Conservation (phyloP, 2,113 vertebrate species). For the Canis aureus region DNA sequence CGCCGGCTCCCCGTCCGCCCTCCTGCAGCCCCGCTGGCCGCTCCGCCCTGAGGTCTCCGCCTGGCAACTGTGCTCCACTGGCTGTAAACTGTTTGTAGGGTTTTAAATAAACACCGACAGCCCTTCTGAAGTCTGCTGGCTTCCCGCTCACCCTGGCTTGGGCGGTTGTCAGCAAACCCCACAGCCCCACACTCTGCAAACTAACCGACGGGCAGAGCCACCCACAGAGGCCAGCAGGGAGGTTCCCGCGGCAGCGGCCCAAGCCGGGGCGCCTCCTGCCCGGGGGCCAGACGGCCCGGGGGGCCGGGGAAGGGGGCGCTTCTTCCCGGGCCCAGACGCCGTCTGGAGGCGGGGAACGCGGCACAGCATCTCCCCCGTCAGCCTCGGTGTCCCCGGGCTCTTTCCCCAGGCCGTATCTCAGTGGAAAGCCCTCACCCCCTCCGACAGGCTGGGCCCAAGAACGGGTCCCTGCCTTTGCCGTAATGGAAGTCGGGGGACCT, state of each 20-base stretch:
- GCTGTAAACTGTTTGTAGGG: slow-evolving; percentile 75
- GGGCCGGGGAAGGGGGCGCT: rapidly evolving
- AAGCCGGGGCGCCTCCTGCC: background rate
- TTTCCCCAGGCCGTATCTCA: rapidly evolving
- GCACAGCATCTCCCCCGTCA: rapidly evolving
- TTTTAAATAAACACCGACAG: slow-evolving; percentile 72
- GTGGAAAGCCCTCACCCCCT: background rate
- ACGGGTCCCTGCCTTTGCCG: rapidly evolving
- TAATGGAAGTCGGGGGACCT: background rate
- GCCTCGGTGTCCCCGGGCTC: background rate
- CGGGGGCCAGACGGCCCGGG: rapidly evolving
- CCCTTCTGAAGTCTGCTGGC: slow-evolving; percentile 57
- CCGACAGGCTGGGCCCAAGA: rapidly evolving
- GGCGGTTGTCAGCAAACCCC: slow-evolving; percentile 44
- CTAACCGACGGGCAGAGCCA: slow-evolving; percentile 41
- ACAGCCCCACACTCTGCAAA: background rate
- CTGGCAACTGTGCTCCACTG: background rate
- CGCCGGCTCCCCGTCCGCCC: rapidly evolving
- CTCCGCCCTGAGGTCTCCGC: background rate
- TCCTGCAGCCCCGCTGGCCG: background rate
- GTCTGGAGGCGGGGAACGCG: rapidly evolving
- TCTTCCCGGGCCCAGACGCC: background rate
- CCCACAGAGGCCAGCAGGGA: background rate
- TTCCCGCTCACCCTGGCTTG: background rate
- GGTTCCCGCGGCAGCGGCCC: rapidly evolving